phyloP scores from a whole-genome alignment of 2,113 vertebrate species.

The Struthio camelus region DNA sequence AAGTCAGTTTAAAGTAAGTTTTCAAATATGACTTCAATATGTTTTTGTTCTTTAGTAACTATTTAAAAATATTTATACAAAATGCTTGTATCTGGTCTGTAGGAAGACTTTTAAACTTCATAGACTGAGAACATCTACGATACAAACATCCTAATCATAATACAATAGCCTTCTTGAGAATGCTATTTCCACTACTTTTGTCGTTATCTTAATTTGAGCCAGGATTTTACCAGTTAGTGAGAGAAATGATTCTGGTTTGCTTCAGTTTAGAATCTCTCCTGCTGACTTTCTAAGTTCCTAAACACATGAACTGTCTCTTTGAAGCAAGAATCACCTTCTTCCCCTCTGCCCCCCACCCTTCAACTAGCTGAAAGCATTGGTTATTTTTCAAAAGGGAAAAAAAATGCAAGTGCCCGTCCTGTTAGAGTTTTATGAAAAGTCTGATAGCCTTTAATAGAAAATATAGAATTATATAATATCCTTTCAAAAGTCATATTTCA shows the following conservation, averaged over 20 bases:
- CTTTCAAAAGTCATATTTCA: background rate
- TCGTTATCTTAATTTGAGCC: background rate
- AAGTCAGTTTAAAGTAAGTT: slow-evolving; percentile 14
- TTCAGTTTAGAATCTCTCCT: background rate
- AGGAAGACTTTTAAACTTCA: background rate
- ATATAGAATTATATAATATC: background rate
- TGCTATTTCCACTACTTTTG: background rate
- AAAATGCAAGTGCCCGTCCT: background rate
- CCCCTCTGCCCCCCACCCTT: too few species aligned
- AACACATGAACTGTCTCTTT: background rate
- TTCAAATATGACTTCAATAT: slow-evolving; percentile 31
- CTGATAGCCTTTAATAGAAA: background rate
- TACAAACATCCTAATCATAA: background rate
- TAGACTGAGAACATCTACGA: background rate
- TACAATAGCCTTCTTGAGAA: background rate
- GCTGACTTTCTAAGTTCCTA: background rate
- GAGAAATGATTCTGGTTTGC: background rate
- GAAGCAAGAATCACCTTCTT: background rate
- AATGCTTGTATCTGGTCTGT: background rate
- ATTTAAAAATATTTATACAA: slow-evolving; percentile 50
- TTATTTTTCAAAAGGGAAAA: background rate
- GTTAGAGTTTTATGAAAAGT: background rate
- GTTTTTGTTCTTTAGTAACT: slow-evolving; percentile 24
- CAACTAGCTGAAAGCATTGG: background rate
- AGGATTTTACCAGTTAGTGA: background rate